A percentile compares a stretch with the other conserved stretches of the same genome.
Conservation (phyloP, 2,797 vertebrate genomes). For the Allobates femoralis region DNA sequence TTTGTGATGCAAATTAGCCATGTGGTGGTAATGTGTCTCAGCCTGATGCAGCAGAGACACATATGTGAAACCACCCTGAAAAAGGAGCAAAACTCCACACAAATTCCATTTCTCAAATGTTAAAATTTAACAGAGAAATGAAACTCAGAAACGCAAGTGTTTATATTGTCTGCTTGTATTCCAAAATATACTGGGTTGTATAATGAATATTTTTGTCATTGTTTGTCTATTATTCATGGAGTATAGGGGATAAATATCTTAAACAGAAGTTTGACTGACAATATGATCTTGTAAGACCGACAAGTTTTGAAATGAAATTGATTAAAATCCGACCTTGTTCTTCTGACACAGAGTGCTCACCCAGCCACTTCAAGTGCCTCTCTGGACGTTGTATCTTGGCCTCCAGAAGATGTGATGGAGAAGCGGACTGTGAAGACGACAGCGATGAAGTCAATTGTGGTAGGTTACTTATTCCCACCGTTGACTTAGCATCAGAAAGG, state of each 20-base stretch:
- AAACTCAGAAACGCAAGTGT: too few relatives aligned
- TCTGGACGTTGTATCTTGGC: slow-evolving; percentile 90
- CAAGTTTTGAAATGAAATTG: neutral
- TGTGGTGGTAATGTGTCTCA: too few relatives aligned
- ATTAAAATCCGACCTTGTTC: neutral
- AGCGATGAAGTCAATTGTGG: slow-evolving; percentile 94
- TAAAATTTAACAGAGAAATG: too few relatives aligned
- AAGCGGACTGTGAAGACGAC: slow-evolving; percentile 91
- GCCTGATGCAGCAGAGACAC: too few relatives aligned
- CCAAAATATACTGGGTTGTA: neutral
- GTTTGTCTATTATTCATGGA: neutral
- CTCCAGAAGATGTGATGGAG: slow-evolving; percentile 89
- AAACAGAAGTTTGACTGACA: neutral
- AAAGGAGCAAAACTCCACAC: too few relatives aligned
- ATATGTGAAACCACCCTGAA: too few relatives aligned
- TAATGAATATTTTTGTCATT: neutral
- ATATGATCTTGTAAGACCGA: neutral
- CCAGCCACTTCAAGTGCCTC: slow-evolving; percentile 92
- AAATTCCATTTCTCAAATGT: too few relatives aligned
- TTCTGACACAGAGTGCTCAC: slow-evolving; percentile 86
- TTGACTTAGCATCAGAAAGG: neutral
- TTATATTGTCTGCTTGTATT: neutral
- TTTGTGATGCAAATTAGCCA: too few relatives aligned
- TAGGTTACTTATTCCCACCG: slow-evolving; percentile 68
- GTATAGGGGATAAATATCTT: neutral